Evolutionary conservation across 2,113 vertebrate species (phyloP), one percentile per base, ranked within the genome.

Genomic region (Aldabrachelys gigantea): DNA sequence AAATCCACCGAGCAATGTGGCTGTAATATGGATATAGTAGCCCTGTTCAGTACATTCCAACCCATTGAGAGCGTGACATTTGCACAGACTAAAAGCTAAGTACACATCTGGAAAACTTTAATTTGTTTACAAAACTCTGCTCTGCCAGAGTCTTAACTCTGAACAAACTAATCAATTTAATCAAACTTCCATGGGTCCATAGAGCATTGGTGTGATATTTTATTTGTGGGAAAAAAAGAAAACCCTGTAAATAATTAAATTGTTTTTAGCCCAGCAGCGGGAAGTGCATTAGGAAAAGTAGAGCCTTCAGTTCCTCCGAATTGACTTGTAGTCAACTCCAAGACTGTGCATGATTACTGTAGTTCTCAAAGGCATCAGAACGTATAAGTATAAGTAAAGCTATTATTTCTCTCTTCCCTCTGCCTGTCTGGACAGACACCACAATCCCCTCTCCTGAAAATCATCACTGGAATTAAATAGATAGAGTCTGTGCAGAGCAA

Each of bases 311-410:
- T 25, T 44, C 72, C 72, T 76, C 21, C 72, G 27, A 76, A 24
- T 12, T 24, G 24, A 41, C 22, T 44, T 24, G n/a, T 79, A 87
- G 35, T 35, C 86, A 89, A 6, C 5, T 8, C 52, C 87, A 13
- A 0, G 4, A 84, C 5, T 79, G 54, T 0, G 0, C 1, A 6
- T 0, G 0, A 31, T 8, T 2, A 57, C 31, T 29, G 72, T 44
- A 3, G 1, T 16, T 8, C 27, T 8, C 53, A 80, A 38, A 16
- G 1, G 1, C 5, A 29, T 31, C 22, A 47, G 9, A 52, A 82
- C 84, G n/a, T 3, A 31, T 0, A 0, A 5, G 25, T 13, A 8
- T 19, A 81, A 41, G 76, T 0, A 81, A 8, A 94, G 47, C 14
- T 29, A 10, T 1, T 31, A 19, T 6, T 53, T 54, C 89, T 81